phyloP scores from a whole-genome alignment of 2,113 vertebrate species.

The Ailuropoda melanoleuca region DNA sequence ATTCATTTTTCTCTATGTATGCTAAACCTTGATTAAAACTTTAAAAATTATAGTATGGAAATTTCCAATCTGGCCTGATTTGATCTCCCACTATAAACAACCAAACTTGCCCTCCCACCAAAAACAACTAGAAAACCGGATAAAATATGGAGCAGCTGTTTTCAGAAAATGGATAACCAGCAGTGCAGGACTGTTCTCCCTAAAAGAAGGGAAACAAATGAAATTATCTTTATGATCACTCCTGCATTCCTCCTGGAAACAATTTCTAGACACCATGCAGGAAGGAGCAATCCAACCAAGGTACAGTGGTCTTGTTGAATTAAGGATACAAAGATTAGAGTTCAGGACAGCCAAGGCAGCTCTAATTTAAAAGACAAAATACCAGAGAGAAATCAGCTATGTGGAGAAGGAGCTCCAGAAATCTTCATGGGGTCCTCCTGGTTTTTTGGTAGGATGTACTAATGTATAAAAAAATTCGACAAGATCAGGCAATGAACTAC shows the following conservation, averaged over 20 bases:
- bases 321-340: not conserved
- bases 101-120: not conserved
- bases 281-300: not conserved
- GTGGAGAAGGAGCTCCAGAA: not conserved
- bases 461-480: not conserved
- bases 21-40: not conserved
- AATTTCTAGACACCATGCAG: not conserved
- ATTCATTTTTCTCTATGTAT: not conserved
- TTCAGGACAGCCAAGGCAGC: not conserved
- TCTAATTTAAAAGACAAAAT: constrained; percentile 6
- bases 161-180: constrained; percentile 18
- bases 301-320: not conserved
- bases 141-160: constrained; percentile 16
- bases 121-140: constrained; percentile 45
- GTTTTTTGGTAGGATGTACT: not conserved
- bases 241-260: not conserved
- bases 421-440: not conserved
- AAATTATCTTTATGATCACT: not conserved
- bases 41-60: constrained; percentile 11
- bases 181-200: not conserved
- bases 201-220: not conserved
- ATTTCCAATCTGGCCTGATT: not conserved
- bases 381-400: not conserved
- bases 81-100: constrained; percentile 4
- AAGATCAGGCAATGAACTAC: not conserved